phyloP scores from a whole-genome alignment of 2,797 vertebrate genomes.

The Urocyon cinereoargenteus region DNA sequence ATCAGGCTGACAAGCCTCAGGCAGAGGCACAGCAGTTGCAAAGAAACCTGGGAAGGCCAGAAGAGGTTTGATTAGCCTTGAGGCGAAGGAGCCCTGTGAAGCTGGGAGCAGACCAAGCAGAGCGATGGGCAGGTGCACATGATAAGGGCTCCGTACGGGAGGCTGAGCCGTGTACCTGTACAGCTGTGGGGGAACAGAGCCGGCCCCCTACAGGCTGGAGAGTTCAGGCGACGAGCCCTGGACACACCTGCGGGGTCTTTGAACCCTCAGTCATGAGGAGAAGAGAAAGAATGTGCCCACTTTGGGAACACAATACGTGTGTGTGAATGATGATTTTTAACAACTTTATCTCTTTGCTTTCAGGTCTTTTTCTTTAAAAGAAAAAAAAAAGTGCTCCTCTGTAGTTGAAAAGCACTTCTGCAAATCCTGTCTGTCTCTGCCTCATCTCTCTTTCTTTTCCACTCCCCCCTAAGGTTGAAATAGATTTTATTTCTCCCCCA shows the following conservation, averaged over 20 bases:
- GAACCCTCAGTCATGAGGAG: too few relatives aligned
- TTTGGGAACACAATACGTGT: background rate
- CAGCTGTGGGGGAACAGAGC: background rate
- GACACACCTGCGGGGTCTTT: background rate
- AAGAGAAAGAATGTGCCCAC: background rate
- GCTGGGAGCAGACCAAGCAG: background rate
- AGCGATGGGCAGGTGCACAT: rapidly evolving
- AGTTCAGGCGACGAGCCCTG: too few relatives aligned
- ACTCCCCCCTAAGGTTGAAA: background rate
- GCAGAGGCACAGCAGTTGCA: background rate
- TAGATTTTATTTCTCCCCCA: background rate
- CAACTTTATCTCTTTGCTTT: background rate
- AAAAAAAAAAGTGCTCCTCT: background rate
- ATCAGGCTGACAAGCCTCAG: background rate
- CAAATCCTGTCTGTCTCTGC: background rate
- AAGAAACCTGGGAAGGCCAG: background rate
- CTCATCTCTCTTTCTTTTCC: background rate
- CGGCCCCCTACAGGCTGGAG: background rate
- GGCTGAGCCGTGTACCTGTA: rapidly evolving
- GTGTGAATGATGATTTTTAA: background rate
- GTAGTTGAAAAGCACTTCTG: background rate
- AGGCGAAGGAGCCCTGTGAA: background rate
- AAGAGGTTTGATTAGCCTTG: background rate
- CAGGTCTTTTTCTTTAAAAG: background rate
- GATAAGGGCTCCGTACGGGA: rapidly evolving